phyloP scores from a whole-genome alignment of 2,888 invertebrate species.

The Dioctria rufipes region DNA sequence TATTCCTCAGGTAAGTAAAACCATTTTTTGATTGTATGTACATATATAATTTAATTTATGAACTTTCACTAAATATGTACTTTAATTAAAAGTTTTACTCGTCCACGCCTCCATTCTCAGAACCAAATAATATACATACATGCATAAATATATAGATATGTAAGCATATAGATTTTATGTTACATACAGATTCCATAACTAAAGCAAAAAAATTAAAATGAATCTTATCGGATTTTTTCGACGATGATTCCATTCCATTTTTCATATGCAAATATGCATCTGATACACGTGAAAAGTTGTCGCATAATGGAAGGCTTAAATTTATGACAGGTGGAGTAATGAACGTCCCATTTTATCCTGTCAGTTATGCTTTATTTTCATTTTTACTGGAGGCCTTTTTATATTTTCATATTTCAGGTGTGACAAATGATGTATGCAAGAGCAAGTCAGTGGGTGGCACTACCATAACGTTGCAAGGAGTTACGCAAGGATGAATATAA shows the following conservation, averaged over 20 bases:
- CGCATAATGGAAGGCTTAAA: constrained; percentile 38
- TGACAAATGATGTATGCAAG: constrained; percentile 21
- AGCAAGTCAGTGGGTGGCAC: not conserved
- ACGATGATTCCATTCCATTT: not conserved
- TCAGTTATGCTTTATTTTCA: constrained; percentile 32
- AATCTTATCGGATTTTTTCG: too few species aligned
- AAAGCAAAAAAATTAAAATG: too few species aligned
- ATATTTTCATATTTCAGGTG: not conserved
- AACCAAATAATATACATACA: too few species aligned
- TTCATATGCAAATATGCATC: constrained; percentile 28
- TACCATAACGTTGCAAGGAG: not conserved
- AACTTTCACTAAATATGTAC: too few species aligned
- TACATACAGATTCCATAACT: too few species aligned
- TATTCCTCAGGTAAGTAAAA: too few species aligned
- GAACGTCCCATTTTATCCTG: constrained; percentile 29
- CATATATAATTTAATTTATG: too few species aligned
- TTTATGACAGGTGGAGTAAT: constrained; percentile 33
- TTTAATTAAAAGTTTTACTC: too few species aligned
- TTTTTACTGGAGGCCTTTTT: constrained; percentile 12
- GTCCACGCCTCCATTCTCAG: too few species aligned
- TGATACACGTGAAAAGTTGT: not conserved
- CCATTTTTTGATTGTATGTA: too few species aligned
- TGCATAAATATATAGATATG: too few species aligned
- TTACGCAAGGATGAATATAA: not conserved
- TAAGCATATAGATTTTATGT: too few species aligned